Conservation (phyloP, 2,797 vertebrate species). For the Rhodeus uyekii region DNA sequence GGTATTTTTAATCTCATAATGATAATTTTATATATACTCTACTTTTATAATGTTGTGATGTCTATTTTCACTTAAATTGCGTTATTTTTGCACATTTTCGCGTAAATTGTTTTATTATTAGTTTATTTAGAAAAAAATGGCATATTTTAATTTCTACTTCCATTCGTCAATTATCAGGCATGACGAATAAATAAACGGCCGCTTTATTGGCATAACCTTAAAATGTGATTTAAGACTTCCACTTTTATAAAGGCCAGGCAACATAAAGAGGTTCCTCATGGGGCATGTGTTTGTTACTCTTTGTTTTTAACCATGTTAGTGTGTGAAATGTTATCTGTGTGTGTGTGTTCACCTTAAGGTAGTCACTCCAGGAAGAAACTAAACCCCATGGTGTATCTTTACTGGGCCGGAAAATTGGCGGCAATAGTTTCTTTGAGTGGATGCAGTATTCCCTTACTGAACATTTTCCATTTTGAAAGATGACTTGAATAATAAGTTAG, state of each 20-base stretch:
- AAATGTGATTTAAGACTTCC: not conserved
- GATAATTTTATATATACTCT: no score
- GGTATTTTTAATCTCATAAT: no score
- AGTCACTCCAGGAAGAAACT: not conserved
- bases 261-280: not conserved
- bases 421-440: constrained; percentile 17
- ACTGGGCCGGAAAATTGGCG: constrained; percentile 10
- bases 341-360: not conserved
- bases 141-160: not conserved
- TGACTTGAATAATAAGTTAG: not conserved
- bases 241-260: not conserved
- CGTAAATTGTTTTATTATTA: not conserved
- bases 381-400: not conserved
- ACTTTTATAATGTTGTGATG: not conserved
- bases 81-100: no score
- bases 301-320: no score
- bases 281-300: not conserved
- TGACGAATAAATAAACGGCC: not conserved
- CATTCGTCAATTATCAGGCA: not conserved
- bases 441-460: not conserved
- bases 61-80: not conserved
- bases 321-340: not conserved
- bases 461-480: not conserved
- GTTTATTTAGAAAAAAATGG: not conserved
- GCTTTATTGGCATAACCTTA: no score